phyloP scores from a whole-genome alignment of 2,888 invertebrate species.

The Microctonus brassicae region DNA sequence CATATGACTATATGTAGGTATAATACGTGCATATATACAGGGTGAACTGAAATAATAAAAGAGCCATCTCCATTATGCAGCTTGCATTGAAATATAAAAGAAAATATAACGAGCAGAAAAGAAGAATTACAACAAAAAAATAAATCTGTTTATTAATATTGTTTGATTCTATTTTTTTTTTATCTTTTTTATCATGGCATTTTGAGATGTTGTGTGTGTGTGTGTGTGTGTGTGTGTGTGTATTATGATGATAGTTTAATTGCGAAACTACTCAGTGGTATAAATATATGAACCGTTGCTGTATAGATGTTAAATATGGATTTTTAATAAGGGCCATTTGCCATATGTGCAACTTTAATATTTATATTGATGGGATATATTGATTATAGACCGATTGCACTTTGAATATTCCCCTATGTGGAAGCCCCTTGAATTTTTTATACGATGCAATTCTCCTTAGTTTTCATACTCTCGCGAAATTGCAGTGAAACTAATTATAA shows the following conservation, averaged over 20 bases:
- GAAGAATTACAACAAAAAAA: too few species aligned
- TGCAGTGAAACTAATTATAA: constrained; percentile 48
- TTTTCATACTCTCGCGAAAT: constrained; percentile 20
- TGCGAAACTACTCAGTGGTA: too few species aligned
- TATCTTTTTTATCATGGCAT: too few species aligned
- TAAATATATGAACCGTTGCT: too few species aligned
- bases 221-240: too few species aligned
- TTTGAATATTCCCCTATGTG: constrained; percentile 32
- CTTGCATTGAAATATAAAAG: not conserved
- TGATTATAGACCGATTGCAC: constrained; percentile 42
- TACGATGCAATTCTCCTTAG: not conserved
- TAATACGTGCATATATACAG: constrained; percentile 8
- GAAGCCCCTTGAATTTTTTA: constrained; percentile 23
- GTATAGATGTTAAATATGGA: not conserved
- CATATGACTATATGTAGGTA: constrained; percentile 23
- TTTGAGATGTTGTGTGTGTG: too few species aligned
- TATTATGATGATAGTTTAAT: too few species aligned
- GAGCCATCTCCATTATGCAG: not conserved
- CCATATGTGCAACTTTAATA: constrained; percentile 44
- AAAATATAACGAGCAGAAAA: constrained; percentile 17
- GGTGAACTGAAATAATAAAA: constrained; percentile 24
- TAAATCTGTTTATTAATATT: too few species aligned
- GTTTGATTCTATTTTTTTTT: too few species aligned
- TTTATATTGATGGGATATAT: constrained; percentile 44
- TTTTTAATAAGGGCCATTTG: constrained; percentile 32